Percentiles rank a stretch among this genome's conserved stretches.
Evolutionary conservation across 2,888 invertebrate genomes (phyloP).

Genomic region (Ethmia dodecea): DNA sequence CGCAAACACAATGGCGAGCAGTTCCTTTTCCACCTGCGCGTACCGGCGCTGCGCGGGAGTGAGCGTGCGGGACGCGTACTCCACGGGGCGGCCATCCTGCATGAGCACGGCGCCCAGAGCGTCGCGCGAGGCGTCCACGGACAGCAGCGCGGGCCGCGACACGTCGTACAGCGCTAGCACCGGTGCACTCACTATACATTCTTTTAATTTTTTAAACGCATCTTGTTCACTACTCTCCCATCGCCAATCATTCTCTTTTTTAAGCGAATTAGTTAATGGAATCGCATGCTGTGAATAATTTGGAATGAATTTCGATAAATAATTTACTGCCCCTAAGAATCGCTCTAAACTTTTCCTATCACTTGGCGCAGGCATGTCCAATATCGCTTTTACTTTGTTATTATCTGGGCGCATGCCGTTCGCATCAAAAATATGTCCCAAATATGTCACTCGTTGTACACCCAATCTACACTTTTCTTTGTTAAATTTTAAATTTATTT

Average conservation of each 20-base stretch:
- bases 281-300: constrained; percentile 11
- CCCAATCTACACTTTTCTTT: constrained; percentile 14
- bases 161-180: constrained; percentile 14
- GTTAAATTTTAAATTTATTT: constrained; percentile 21
- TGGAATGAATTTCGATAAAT: constrained; percentile 17
- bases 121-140: constrained; percentile 18
- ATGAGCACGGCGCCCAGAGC: constrained; percentile 22
- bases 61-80: constrained; percentile 19
- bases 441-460: constrained; percentile 12
- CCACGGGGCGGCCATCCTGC: constrained; percentile 20
- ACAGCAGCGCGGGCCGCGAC: constrained; percentile 10
- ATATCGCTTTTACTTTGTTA: not conserved
- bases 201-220: constrained; percentile 7
- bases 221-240: constrained; percentile 6
- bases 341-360: constrained; percentile 4
- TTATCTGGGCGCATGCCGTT: constrained; percentile 4
- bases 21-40: constrained; percentile 16
- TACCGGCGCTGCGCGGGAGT: constrained; percentile 15
- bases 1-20: no score
- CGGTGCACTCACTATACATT: not conserved
- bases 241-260: constrained; percentile 12
- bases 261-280: constrained; percentile 11
- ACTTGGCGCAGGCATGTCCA: not conserved
- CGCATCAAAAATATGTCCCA: constrained; percentile 4
- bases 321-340: constrained; percentile 5